Evolutionary conservation across 2,888 invertebrate genomes (phyloP).

Genomic region (Campoplex capitator): DNA sequence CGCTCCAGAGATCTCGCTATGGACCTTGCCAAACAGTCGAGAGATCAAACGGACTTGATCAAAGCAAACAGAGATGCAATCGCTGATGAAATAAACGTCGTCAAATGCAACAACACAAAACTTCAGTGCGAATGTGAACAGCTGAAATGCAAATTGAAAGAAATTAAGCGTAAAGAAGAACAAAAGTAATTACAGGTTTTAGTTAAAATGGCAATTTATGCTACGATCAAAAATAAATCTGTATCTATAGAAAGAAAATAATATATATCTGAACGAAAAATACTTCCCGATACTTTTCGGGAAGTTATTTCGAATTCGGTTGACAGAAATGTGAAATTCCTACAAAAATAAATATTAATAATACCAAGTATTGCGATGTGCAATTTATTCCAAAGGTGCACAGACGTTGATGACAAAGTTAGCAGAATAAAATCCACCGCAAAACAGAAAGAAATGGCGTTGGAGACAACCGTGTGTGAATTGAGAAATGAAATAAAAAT

Average conservation of each 20-base stretch:
- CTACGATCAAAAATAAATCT: background rate
- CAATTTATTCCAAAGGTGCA: constrained; percentile 63
- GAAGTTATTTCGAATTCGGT: background rate
- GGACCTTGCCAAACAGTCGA: constrained; percentile 72
- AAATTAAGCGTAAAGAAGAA: constrained; percentile 70
- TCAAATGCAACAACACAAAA: constrained; percentile 67
- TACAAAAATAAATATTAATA: background rate
- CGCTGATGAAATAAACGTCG: constrained; percentile 66
- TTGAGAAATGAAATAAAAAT: constrained; percentile 72
- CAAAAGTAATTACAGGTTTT: constrained; percentile 70
- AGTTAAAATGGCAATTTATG: background rate
- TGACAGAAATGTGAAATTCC: background rate
- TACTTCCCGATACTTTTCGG: background rate
- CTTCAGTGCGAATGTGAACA: constrained; percentile 73
- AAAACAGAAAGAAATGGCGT: constrained; percentile 72
- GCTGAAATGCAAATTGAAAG: constrained; percentile 71
- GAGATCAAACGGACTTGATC: constrained; percentile 69
- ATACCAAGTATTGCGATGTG: background rate
- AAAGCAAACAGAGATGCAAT: constrained; percentile 71
- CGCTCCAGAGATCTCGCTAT: constrained; percentile 72
- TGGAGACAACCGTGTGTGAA: constrained; percentile 72
- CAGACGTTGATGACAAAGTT: constrained; percentile 73
- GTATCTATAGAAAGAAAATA: background rate
- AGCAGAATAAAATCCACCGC: constrained; percentile 69
- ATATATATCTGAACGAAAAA: background rate